phyloP scores from a whole-genome alignment of 1,140 invertebrate genomes.

The Drusus annulatus region DNA sequence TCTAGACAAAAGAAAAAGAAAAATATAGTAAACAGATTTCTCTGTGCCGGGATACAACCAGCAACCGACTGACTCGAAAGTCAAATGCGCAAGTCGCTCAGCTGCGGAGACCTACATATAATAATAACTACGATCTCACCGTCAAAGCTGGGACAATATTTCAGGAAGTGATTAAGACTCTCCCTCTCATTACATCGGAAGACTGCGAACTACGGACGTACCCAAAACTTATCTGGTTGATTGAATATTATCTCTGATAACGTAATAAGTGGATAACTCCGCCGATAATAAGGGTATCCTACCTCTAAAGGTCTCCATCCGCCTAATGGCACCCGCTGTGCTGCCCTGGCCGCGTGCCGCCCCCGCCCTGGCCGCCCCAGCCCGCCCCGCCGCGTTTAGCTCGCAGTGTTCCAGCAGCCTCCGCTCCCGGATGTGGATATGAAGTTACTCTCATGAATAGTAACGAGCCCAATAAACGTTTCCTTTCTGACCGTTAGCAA shows the following conservation, averaged over 20 bases:
- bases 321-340: not conserved
- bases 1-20: too few relatives aligned
- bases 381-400: not conserved
- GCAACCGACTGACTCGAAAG: too few relatives aligned
- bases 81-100: too few relatives aligned
- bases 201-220: too few relatives aligned
- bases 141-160: too few relatives aligned
- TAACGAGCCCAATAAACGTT: constrained; percentile 36
- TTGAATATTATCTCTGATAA: constrained; percentile 33
- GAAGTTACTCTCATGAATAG: constrained; percentile 40
- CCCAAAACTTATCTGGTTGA: not conserved
- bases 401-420: constrained; percentile 20
- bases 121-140: too few relatives aligned
- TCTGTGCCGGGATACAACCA: too few relatives aligned
- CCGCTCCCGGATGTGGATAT: constrained; percentile 32
- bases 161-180: too few relatives aligned
- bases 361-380: not conserved
- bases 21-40: too few relatives aligned
- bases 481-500: constrained; percentile 36
- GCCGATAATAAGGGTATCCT: constrained; percentile 13
- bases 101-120: too few relatives aligned
- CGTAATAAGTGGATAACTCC: constrained; percentile 26
- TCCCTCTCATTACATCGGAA: too few relatives aligned
- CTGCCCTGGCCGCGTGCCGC: not conserved
- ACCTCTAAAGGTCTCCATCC: not conserved